Conservation (phyloP, 1,140 invertebrate species). For the Drosophila rufa region DNA sequence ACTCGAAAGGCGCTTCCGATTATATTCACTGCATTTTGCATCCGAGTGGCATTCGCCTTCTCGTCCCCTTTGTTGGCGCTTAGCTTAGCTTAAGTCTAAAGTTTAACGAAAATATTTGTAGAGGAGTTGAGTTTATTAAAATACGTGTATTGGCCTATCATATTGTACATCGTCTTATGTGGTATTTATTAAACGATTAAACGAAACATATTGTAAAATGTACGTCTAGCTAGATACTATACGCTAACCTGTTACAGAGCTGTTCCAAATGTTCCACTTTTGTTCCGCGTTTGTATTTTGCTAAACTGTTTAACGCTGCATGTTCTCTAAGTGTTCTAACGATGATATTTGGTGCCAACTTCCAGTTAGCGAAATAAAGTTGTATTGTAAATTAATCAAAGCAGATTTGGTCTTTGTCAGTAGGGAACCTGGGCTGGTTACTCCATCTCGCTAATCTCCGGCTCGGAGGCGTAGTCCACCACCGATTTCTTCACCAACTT, state of each 20-base stretch:
- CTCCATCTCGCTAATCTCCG: constrained; percentile 43
- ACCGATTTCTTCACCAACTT: constrained; percentile 38
- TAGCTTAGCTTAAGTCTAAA: constrained; percentile 71
- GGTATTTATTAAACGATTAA: constrained; percentile 64
- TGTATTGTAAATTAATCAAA: constrained; percentile 56
- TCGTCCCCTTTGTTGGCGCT: constrained; percentile 52
- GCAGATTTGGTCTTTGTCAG: neutral
- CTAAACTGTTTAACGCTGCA: constrained; percentile 45
- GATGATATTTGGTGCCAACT: constrained; percentile 66
- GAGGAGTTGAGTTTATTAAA: constrained; percentile 65
- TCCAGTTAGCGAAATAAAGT: constrained; percentile 60
- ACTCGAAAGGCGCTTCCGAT: constrained; percentile 54
- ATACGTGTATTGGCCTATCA: constrained; percentile 55
- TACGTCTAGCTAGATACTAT: constrained; percentile 68
- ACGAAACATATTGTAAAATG: constrained; percentile 55
- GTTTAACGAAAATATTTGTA: constrained; percentile 33
- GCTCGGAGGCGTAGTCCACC: constrained; percentile 35
- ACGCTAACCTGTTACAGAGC: constrained; percentile 48
- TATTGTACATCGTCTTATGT: constrained; percentile 68
- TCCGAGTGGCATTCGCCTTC: constrained; percentile 19
- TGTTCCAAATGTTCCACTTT: constrained; percentile 61
- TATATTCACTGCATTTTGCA: constrained; percentile 48
- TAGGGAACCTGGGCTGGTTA: constrained; percentile 9
- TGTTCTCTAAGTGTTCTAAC: constrained; percentile 49
- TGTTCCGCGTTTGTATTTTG: constrained; percentile 37